Percentiles rank a stretch among this genome's conserved stretches.
These are phyloP conservation scores for Myathropa florea DNA, from an alignment of 2,888 invertebrate genomes.

Conservation along the genomic window DNA sequence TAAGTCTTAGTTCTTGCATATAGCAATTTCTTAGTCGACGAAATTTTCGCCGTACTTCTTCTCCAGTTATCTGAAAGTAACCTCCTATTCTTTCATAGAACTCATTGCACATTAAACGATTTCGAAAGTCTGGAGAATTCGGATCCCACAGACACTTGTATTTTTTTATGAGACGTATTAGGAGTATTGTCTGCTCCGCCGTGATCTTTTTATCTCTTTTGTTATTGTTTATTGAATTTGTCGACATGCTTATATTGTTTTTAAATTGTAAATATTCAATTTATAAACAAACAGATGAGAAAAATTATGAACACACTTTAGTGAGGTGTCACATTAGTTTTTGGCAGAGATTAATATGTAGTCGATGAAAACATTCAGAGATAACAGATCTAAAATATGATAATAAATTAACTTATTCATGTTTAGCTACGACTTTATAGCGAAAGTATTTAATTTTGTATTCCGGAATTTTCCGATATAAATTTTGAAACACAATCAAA, in stretches of 20 bases:
- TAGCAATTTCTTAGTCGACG: constrained; percentile 28
- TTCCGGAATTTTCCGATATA: too few species aligned
- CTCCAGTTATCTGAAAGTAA: constrained; percentile 32
- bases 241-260: constrained; percentile 17
- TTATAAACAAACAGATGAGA: constrained; percentile 51
- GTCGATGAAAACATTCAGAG: background rate
- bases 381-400: too few species aligned
- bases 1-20: constrained; percentile 23
- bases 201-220: constrained; percentile 24
- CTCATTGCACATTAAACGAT: background rate
- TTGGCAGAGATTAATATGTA: background rate
- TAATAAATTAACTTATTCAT: too few species aligned
- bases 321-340: constrained; percentile 16
- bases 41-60: constrained; percentile 31
- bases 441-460: too few species aligned
- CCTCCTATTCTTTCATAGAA: constrained; percentile 37
- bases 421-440: too few species aligned
- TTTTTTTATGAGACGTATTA: constrained; percentile 51
- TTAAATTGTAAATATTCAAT: background rate
- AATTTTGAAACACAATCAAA: too few species aligned
- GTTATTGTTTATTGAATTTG: background rate
- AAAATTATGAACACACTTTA: background rate
- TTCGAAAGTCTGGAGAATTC: background rate
- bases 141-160: constrained; percentile 42
- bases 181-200: constrained; percentile 44